These are phyloP conservation scores for Vollenhovia emeryi DNA, from an alignment of 1,140 invertebrate genomes.

Conservation along the genomic window DNA sequence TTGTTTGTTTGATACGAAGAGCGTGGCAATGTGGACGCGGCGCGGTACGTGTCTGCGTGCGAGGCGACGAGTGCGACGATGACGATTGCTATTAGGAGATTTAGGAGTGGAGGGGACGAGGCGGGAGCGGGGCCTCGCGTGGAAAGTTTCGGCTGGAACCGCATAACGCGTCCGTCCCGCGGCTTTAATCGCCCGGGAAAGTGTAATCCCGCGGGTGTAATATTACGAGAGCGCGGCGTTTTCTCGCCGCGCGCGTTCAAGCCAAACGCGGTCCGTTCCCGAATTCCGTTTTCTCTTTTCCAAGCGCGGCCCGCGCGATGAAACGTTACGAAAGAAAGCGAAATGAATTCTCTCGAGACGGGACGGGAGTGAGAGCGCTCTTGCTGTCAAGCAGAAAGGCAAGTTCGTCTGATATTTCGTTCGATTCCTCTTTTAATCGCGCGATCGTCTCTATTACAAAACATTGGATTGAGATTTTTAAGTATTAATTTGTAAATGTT, in stretches of 20 bases:
- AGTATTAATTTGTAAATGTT: not conserved
- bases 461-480: not conserved
- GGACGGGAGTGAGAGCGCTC: no score
- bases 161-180: not conserved
- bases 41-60: not conserved
- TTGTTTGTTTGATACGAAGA: constrained; percentile 19
- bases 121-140: not conserved
- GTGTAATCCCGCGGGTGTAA: not conserved
- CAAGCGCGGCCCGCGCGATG: not conserved
- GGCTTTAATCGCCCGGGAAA: constrained; percentile 41
- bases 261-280: not conserved
- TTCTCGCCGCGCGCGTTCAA: not conserved
- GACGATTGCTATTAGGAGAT: constrained; percentile 58
- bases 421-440: not conserved
- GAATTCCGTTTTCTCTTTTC: not conserved
- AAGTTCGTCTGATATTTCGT: not conserved
- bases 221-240: not conserved
- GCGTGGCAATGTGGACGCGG: not conserved
- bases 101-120: constrained; percentile 15
- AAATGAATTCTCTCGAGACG: not conserved
- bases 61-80: constrained; percentile 30
- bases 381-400: not conserved
- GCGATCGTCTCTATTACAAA: not conserved
- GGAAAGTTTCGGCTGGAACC: constrained; percentile 51
- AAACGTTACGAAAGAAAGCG: not conserved